Evolutionary conservation across 2,797 vertebrate species (phyloP), one percentile per base, ranked within the genome.

Genomic region (Catamblyrhynchus diadema): DNA sequence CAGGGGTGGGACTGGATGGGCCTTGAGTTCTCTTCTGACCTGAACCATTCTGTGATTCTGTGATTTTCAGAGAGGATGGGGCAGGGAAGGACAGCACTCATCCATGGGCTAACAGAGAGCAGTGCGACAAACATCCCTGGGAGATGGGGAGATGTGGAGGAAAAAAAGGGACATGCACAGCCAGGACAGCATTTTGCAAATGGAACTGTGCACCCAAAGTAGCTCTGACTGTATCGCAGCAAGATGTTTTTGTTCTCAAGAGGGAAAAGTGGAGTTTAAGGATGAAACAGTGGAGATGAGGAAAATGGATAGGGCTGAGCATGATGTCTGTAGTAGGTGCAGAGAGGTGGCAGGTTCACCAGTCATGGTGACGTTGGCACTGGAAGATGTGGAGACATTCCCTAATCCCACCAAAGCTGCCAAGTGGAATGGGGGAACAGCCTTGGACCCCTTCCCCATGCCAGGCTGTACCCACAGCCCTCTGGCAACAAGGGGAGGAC

Each of bases 301-400:
- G 50, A 48, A 64, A 65, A 56, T 1, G 3, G 28, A 42, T 30
- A 44, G 6, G 22, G 20, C 20, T 28, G 42, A 32, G 23, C 1
- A 2, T 3, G n/a, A 48, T 12, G 35, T 22, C 33, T 41, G 37
- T 1, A 28, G 71, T 4, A 64, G 62, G 24, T 3, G 5, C 33
- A 32, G 5, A 8, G 61, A 79, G 41, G 33, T 5, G 1, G 10
- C 64, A 17, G 30, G 16, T 22, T 77, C 28, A 35, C 1, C 0
- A 14, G 44, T 30, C 9, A 7, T 0, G 0, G 48, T n/a, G 89
- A 57, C 0, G 0, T 2, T 24, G 60, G 35, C 50, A 25, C 3
- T 6, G 8, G 14, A 25, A 20, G 7, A 41, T 39, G 47, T 10
- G 39, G 41, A 51, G 35, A 39, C 61, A 57, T 44, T 56, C 32